These are phyloP conservation scores for Leptinotarsa tumamoca DNA, from an alignment of 2,888 invertebrate genomes.

Conservation along the genomic window DNA sequence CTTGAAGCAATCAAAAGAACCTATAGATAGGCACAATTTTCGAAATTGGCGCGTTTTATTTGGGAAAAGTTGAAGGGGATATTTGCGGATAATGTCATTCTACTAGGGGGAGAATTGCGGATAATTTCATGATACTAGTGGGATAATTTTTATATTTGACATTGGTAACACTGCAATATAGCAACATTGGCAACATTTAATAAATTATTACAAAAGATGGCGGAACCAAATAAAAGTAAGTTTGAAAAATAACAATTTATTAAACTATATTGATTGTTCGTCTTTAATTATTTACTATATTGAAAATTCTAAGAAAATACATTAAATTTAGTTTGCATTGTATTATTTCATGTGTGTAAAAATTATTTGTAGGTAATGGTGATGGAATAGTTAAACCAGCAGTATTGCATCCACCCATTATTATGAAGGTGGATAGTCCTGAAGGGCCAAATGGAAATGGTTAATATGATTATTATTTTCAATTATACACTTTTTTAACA, in stretches of 20 bases:
- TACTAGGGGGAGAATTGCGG: no score
- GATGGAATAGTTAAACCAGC: conserved; percentile 47
- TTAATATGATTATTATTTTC: conserved; percentile 40
- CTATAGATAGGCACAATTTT: no score
- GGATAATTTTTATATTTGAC: no score
- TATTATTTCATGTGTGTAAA: background rate
- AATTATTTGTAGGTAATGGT: conserved; percentile 43
- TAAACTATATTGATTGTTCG: conserved; percentile 24
- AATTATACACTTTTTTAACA: background rate
- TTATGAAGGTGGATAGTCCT: conserved; percentile 63
- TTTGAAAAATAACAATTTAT: conserved; percentile 40
- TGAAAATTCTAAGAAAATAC: conserved; percentile 7
- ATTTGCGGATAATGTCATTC: no score
- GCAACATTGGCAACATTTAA: conserved; percentile 27
- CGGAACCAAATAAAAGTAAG: conserved; percentile 55
- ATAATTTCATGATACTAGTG: no score
- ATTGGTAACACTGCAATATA: no score
- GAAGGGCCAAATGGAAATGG: conserved; percentile 59
- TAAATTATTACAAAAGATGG: conserved; percentile 50
- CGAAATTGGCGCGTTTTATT: no score
- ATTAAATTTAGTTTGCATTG: conserved; percentile 4
- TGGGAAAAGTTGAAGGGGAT: no score
- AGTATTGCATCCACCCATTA: conserved; percentile 57
- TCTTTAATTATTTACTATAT: conserved; percentile 30
- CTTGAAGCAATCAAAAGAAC: no score